phyloP scores from a whole-genome alignment of 1,140 invertebrate species.

The Mercenaria mercenaria region DNA sequence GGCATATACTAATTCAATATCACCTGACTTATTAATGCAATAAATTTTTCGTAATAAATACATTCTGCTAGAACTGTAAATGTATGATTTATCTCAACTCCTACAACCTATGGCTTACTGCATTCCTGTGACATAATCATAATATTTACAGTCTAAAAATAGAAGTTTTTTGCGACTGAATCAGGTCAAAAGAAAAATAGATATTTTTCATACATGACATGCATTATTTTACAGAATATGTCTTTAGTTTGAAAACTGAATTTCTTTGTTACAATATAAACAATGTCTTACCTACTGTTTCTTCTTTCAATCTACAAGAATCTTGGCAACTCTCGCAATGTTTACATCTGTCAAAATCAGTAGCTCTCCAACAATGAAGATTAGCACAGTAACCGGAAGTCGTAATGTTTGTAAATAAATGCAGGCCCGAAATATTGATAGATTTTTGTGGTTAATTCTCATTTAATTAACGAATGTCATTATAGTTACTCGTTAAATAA shows the following conservation, averaged over 20 bases:
- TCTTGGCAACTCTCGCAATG: background rate
- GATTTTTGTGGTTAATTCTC: background rate
- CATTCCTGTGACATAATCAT: constrained; percentile 6
- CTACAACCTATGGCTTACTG: no score
- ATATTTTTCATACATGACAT: no score
- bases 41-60: no score
- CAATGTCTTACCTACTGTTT: background rate
- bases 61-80: no score
- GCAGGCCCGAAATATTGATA: background rate
- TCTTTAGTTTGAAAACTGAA: no score
- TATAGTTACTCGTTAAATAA: background rate
- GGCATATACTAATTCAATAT: no score
- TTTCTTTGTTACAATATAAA: background rate
- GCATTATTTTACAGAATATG: no score
- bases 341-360: constrained; percentile 38
- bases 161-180: background rate
- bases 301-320: background rate
- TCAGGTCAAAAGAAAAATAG: constrained; percentile 9
- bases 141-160: constrained; percentile 37
- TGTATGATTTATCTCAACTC: no score
- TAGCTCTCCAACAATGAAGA: constrained; percentile 6
- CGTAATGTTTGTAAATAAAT: constrained; percentile 16
- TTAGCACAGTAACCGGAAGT: background rate
- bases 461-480: background rate
- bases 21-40: no score